Percentiles rank a stretch among this genome's conserved stretches.
Conservation (phyloP, 2,113 vertebrate genomes). For the Cebidichthys violaceus region DNA sequence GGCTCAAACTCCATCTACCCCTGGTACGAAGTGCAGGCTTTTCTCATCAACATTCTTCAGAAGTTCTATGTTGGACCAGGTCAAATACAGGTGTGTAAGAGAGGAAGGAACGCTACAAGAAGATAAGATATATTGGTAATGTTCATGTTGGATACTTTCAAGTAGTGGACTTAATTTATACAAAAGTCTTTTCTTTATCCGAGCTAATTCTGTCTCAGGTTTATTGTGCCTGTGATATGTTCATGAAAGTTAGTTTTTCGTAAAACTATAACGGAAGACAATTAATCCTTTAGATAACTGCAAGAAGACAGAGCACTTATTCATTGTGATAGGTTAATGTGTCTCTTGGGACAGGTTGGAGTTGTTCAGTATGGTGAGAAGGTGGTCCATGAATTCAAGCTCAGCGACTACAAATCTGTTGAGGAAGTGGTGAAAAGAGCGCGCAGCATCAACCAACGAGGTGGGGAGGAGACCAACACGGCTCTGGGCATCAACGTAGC, state of each 20-base stretch:
- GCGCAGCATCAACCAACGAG: constrained; percentile 92
- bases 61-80: constrained; percentile 97
- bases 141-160: neutral
- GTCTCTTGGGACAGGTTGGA: constrained; percentile 86
- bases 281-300: neutral
- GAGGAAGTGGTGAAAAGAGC: constrained; percentile 94
- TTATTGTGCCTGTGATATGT: neutral
- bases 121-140: neutral
- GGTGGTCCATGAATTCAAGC: constrained; percentile 94
- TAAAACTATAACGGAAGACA: neutral
- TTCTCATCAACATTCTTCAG: constrained; percentile 97
- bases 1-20: constrained; percentile 99
- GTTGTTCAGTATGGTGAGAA: constrained; percentile 96
- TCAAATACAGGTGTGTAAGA: constrained; percentile 92
- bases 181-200: neutral
- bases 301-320: neutral
- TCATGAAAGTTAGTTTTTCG: neutral
- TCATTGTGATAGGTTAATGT: neutral
- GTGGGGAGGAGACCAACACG: constrained; percentile 95
- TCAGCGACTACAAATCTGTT: constrained; percentile 94
- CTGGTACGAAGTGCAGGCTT: constrained; percentile 97
- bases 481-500: constrained; percentile 96
- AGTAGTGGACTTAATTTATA: neutral
- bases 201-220: neutral
- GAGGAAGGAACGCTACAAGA: neutral